phyloP scores from a whole-genome alignment of 2,888 invertebrate species.

The Drosophila imparisetae region DNA sequence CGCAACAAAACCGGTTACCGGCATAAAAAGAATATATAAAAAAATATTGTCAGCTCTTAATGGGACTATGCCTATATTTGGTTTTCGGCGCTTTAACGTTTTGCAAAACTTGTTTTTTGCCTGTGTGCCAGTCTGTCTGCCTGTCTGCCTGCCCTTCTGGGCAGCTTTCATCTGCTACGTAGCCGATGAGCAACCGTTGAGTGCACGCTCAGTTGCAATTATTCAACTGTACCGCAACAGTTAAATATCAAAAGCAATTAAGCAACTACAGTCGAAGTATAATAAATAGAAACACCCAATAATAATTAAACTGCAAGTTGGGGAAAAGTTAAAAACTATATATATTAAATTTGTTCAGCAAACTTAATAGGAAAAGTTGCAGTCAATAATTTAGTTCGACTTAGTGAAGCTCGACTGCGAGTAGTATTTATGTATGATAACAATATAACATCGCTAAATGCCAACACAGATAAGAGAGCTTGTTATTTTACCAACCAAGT shows the following conservation, averaged over 20 bases:
- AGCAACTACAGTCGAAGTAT: neutral
- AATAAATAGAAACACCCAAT: neutral
- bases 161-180: conserved; percentile 14
- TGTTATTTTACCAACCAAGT: conserved; percentile 2
- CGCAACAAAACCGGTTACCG: conserved; percentile 75
- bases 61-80: conserved; percentile 25
- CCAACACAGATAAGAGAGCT: conserved; percentile 8
- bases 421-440: conserved; percentile 39
- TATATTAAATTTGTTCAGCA: neutral
- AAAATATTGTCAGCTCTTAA: conserved; percentile 15
- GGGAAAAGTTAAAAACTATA: neutral
- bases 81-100: conserved; percentile 12
- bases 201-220: conserved; percentile 22
- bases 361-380: neutral
- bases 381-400: neutral
- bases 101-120: conserved; percentile 44
- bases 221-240: conserved; percentile 10
- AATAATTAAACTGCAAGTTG: neutral
- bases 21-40: conserved; percentile 35
- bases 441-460: conserved; percentile 25
- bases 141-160: conserved; percentile 11
- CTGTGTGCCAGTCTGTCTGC: neutral
- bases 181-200: conserved; percentile 21
- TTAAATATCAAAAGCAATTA: neutral
- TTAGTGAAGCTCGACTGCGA: neutral